Conservation (phyloP, 2,113 vertebrate species). For the Ardeotis arabs region DNA sequence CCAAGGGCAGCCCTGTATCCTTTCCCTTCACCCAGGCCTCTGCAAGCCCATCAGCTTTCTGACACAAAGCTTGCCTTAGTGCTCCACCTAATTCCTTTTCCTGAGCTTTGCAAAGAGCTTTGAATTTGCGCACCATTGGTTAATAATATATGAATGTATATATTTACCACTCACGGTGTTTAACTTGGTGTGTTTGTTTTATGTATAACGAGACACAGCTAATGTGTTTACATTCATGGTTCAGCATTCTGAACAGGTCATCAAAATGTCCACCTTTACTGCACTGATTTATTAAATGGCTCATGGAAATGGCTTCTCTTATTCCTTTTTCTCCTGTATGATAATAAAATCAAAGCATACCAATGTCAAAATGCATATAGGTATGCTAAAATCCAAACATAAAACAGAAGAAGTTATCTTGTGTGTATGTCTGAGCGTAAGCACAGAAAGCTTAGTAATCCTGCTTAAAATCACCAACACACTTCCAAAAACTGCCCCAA, state of each 20-base stretch:
- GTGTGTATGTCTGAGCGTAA: background rate
- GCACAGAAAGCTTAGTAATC: background rate
- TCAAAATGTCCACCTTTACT: background rate
- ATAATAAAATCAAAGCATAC: background rate
- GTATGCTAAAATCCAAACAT: background rate
- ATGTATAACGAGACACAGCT: background rate
- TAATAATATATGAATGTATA: slow-evolving; percentile 25
- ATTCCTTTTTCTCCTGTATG: background rate
- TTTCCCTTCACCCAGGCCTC: rapidly evolving
- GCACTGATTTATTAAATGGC: background rate
- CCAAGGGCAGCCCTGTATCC: background rate
- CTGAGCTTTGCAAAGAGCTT: background rate
- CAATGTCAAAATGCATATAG: background rate
- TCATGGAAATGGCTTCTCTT: background rate
- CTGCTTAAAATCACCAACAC: background rate
- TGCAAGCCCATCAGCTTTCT: background rate
- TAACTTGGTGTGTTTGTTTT: slow-evolving; percentile 7
- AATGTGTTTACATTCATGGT: slow-evolving; percentile 4
- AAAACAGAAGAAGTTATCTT: background rate
- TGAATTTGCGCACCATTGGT: background rate
- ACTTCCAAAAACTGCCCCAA: background rate
- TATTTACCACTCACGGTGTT: background rate
- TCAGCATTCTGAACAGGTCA: background rate
- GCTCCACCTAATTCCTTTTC: background rate
- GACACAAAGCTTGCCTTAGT: background rate